Percentiles rank a stretch among this genome's conserved stretches.
These are phyloP conservation scores for Poecilia gillii DNA, from an alignment of 2,797 vertebrate genomes.

Conservation along the genomic window DNA sequence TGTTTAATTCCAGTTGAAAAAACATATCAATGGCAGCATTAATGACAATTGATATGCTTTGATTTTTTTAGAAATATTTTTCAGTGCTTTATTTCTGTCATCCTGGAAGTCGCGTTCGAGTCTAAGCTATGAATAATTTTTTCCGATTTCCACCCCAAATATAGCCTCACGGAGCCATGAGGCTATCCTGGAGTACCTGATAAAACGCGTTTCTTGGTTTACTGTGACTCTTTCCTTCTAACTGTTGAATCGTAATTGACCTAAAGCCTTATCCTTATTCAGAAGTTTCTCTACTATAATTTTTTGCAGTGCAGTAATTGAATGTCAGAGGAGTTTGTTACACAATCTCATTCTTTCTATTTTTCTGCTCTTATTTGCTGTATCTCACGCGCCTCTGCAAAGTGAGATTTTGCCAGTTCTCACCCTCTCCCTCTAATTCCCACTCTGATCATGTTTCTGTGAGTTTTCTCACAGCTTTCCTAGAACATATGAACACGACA, in stretches of 20 bases:
- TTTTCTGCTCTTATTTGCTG: background rate
- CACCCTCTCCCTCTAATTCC: slow-evolving; percentile 1
- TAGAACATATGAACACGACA: background rate
- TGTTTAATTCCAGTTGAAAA: background rate
- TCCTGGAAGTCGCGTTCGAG: background rate
- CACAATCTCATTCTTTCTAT: background rate
- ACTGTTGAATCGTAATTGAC: background rate
- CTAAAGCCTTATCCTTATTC: background rate
- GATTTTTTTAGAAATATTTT: background rate
- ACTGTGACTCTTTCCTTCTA: background rate
- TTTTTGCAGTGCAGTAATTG: background rate
- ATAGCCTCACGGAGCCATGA: background rate
- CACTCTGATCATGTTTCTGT: background rate
- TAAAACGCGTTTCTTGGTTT: background rate
- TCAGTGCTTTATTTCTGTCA: background rate
- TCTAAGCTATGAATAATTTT: background rate
- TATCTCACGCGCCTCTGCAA: background rate
- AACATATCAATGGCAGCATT: background rate
- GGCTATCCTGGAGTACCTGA: background rate
- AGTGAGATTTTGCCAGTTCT: slow-evolving; percentile 5
- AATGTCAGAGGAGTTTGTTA: background rate
- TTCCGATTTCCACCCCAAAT: background rate
- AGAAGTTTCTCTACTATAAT: background rate
- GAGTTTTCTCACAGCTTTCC: background rate
- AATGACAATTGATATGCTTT: background rate